phyloP scores from a whole-genome alignment of 2,113 vertebrate species.

The Nestor notabilis region DNA sequence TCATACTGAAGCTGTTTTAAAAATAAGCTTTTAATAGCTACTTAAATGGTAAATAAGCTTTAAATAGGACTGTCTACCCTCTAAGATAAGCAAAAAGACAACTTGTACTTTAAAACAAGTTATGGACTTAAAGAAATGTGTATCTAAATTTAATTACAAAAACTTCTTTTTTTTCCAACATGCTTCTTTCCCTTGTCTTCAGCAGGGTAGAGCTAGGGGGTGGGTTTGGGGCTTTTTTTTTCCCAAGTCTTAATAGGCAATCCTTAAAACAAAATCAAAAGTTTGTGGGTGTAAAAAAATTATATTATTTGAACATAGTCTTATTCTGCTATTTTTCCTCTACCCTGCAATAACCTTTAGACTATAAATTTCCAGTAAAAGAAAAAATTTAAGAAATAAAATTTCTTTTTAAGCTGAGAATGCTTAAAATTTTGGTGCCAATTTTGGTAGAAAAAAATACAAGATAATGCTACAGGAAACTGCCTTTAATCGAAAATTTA shows the following conservation, averaged over 20 bases:
- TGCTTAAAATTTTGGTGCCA: not conserved
- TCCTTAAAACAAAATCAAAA: not conserved
- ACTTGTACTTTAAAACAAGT: not conserved
- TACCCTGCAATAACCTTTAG: not conserved
- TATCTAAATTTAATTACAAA: not conserved
- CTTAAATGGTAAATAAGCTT: no score
- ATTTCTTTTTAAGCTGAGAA: not conserved
- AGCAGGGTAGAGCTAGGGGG: not conserved
- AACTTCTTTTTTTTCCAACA: not conserved
- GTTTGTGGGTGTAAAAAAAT: not conserved
- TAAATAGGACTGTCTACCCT: not conserved
- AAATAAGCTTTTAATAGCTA: not conserved
- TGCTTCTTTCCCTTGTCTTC: not conserved
- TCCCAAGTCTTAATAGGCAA: not conserved
- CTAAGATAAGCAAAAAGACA: not conserved
- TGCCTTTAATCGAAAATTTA: not conserved
- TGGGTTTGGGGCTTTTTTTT: not conserved
- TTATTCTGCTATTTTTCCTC: not conserved
- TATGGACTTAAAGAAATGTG: not conserved
- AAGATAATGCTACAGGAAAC: not conserved
- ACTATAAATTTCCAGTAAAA: not conserved
- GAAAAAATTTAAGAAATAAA: not conserved
- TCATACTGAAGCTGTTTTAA: not conserved
- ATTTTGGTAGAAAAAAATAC: not conserved
- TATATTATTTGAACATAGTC: not conserved